Evolutionary conservation across 2,888 invertebrate genomes (phyloP).

Genomic region (Alloplasta piceator): DNA sequence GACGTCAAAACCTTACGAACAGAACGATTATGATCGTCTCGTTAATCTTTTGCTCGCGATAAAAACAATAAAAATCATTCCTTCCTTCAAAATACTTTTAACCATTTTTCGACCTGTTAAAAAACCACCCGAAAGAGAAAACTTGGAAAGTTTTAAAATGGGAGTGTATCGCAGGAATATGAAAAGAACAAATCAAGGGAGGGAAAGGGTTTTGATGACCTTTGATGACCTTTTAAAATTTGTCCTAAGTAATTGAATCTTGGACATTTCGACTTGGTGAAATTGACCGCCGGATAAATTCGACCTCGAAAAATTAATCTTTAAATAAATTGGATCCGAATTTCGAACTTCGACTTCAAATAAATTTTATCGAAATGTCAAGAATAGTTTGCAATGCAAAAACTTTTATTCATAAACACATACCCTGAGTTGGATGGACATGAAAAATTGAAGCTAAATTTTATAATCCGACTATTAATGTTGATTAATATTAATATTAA

Average conservation of each 20-base stretch:
- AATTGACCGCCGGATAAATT: no score
- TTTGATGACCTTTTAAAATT: not conserved
- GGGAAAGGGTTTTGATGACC: constrained; percentile 25
- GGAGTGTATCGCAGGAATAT: constrained; percentile 19
- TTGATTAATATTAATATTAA: no score
- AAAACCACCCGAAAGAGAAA: constrained; percentile 18
- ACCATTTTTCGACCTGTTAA: not conserved
- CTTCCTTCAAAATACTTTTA: constrained; percentile 20
- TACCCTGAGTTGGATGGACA: no score
- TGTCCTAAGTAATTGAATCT: not conserved
- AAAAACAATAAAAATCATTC: not conserved
- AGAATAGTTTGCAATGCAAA: no score
- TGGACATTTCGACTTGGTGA: no score
- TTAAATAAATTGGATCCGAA: no score
- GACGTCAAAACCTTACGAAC: not conserved
- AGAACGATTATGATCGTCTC: constrained; percentile 11
- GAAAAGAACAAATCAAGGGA: constrained; percentile 11
- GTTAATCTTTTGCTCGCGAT: not conserved
- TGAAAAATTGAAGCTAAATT: no score
- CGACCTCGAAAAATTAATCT: no score
- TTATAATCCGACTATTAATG: no score
- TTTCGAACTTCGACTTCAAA: no score
- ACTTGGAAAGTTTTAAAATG: constrained; percentile 59
- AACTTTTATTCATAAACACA: no score
- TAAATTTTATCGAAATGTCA: no score